Percentiles rank a stretch among this genome's conserved stretches.
phyloP scores from a whole-genome alignment of 2,113 vertebrate genomes.

The Perognathus longimembris region DNA sequence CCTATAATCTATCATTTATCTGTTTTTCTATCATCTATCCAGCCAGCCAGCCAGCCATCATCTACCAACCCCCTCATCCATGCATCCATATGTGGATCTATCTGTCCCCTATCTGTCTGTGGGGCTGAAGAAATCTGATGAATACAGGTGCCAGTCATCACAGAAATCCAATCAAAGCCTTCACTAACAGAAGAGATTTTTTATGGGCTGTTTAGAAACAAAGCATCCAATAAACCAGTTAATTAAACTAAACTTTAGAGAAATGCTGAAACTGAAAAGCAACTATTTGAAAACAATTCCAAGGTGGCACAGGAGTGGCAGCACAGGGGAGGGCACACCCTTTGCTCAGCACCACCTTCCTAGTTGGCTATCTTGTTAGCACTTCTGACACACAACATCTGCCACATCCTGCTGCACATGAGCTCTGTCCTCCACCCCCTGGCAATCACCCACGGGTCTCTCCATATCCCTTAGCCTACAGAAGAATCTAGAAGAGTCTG shows the following conservation, averaged over 20 bases:
- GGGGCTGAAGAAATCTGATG: not conserved
- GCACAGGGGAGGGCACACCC: accelerated
- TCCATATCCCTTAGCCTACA: not conserved
- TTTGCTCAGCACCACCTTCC: not conserved
- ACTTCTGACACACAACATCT: not conserved
- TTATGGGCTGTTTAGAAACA: not conserved
- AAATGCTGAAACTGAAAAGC: not conserved
- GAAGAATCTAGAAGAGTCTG: not conserved
- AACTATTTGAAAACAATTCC: too few species aligned
- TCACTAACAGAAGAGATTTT: not conserved
- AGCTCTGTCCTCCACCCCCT: not conserved
- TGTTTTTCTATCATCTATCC: not conserved
- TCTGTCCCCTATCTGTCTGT: not conserved
- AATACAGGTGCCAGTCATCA: not conserved
- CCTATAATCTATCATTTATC: not conserved
- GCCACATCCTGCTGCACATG: too few species aligned
- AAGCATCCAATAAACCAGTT: not conserved
- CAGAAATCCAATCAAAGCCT: not conserved
- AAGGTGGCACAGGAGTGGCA: accelerated
- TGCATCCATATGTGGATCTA: not conserved
- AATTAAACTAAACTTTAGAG: not conserved
- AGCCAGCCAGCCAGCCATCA: too few species aligned
- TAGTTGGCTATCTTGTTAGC: accelerated
- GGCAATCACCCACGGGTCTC: not conserved
- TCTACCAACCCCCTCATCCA: too few species aligned